These are phyloP conservation scores for Phacellophora camtschatica DNA, from an alignment of 30 jellyfish, hydroid and myxozoan genomes.

Conservation along the genomic window DNA sequence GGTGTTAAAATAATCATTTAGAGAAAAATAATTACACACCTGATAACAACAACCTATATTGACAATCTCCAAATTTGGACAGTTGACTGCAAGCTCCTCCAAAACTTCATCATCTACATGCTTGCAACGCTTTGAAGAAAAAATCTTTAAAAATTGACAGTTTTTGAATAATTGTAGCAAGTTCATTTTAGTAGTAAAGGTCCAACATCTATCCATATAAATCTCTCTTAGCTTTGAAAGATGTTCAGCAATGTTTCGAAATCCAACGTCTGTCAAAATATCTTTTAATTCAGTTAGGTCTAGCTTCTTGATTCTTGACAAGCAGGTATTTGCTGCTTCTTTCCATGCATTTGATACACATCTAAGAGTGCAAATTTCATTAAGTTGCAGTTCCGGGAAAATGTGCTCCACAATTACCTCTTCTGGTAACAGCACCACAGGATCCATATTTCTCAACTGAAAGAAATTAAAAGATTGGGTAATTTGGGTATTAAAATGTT, in stretches of 20 bases:
- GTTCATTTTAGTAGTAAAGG: conserved; percentile 6
- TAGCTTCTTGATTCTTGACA: conserved; percentile 8
- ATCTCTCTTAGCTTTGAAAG: conserved; percentile 35
- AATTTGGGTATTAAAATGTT: too few relatives aligned
- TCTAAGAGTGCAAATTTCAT: conserved; percentile 39
- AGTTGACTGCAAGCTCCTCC: conserved; percentile 15
- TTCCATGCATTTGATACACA: conserved; percentile 28
- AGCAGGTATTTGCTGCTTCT: not conserved
- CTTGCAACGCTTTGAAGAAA: conserved; percentile 64
- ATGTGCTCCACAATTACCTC: conserved; percentile 33
- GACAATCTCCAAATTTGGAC: conserved; percentile 13
- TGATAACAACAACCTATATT: conserved; percentile 44
- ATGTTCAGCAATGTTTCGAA: not conserved
- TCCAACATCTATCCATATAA: conserved; percentile 59
- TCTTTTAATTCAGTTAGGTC: conserved; percentile 27
- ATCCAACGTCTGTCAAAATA: conserved; percentile 27
- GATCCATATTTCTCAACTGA: conserved; percentile 15
- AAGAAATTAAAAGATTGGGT: too few relatives aligned
- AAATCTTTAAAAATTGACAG: conserved; percentile 5
- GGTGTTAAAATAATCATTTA: too few relatives aligned
- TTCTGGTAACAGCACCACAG: not conserved
- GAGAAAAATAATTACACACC: too few relatives aligned
- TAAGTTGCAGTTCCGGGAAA: conserved; percentile 36
- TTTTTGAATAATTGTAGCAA: not conserved
- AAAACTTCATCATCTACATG: conserved; percentile 58